Base-by-base conservation (phyloP, 2,113 vertebrate genomes). In the Tachycineta bicolor region DNA sequence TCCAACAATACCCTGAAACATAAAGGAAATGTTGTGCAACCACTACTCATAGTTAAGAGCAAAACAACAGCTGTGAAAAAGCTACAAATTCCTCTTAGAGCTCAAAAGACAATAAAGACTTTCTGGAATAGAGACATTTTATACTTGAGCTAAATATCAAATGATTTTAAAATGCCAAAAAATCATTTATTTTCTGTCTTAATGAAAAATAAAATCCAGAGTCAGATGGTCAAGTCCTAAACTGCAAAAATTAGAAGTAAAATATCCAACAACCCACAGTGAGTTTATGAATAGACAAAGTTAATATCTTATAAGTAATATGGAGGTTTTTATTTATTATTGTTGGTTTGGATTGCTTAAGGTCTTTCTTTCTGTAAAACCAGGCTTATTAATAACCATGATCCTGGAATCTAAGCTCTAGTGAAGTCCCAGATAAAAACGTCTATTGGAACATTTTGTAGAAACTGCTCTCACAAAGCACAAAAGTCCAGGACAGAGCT, bases 11-110 rank as follows among this genome's bases (percentile, higher is more conserved):
- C 41, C 55, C 75, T 53, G 53, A 86, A 91, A 93, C 83, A 86
- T 76, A 94, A 93, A 90, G 90, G 87, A 95, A 91, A 83, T 53
- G 50, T 92, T 92, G 85, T 83, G 88, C 85, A 95, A 94, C 50
- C 79, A 60, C 53, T 28, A 41, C 59, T 92, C 70, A 29, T 4
- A 25, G 41, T 64, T 41, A 65, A 74, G 59, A 80, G 71, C 50
- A 90, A 92, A 92, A 94, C 94, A 96, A 80, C 92, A 96, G 82
- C 88, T 94, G 92, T 80, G 55, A 70, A 73, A 94, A 95, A 83
- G 83, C 83, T 75, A 73, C 78, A 60, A 85, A 89, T 89, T 93
- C 94, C 63, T 94, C 58, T 79, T 88, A 90, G 75, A 83, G 59
- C 83, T 80, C 55, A 29, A 88, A 92, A 68, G 75, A 74, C 59